phyloP scores from a whole-genome alignment of 2,888 invertebrate genomes.

The Melanchra persicariae region DNA sequence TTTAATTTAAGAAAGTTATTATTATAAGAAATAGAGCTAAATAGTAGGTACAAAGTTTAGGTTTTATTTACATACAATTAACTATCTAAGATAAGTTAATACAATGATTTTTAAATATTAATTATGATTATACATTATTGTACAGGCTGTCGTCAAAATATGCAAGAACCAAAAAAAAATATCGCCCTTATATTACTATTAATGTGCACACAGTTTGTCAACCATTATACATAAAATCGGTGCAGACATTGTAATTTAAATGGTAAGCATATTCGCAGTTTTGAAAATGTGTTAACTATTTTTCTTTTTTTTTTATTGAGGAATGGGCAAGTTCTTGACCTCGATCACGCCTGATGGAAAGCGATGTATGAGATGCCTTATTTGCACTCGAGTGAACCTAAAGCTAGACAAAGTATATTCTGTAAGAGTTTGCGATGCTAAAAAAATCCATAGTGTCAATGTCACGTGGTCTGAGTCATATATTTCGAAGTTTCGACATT shows the following conservation, averaged over 20 bases:
- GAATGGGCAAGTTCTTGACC: no score
- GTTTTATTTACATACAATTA: slow-evolving; percentile 67
- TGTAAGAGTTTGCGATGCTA: no score
- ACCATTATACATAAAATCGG: no score
- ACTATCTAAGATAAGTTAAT: slow-evolving; percentile 51
- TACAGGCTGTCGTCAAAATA: not conserved
- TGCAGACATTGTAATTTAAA: no score
- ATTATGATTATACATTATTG: slow-evolving; percentile 1
- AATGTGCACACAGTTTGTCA: no score
- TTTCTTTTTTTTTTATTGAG: no score
- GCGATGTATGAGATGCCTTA: not conserved
- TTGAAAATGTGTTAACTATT: no score
- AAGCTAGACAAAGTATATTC: not conserved
- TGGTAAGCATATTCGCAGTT: no score
- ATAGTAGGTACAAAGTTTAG: slow-evolving; percentile 65
- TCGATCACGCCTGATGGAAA: no score
- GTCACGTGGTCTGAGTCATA: no score
- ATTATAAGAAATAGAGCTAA: slow-evolving; percentile 61
- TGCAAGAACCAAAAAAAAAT: not conserved
- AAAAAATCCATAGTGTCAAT: no score
- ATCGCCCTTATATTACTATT: not conserved
- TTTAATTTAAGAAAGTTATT: slow-evolving; percentile 64
- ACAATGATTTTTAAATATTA: slow-evolving; percentile 32
- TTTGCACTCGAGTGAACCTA: no score
- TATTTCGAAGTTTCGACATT: not conserved